Conservation (phyloP, 2,888 invertebrate species). For the Drosophila falleni region DNA sequence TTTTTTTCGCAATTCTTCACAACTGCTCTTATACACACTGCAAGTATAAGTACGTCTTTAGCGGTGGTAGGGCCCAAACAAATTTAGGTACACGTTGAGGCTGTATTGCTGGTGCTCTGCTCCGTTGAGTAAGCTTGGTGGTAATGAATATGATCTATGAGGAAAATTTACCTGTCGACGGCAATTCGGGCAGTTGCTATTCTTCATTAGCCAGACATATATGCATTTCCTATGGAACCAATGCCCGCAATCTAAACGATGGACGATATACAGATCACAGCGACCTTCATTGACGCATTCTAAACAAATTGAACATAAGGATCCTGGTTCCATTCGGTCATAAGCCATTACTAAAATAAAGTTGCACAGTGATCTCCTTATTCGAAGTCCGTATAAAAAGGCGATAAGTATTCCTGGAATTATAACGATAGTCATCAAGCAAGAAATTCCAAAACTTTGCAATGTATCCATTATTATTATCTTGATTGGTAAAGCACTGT, state of each 20-base stretch:
- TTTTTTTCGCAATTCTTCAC: background rate
- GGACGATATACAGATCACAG: background rate
- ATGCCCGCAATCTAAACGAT: constrained; percentile 12
- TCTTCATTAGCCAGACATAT: constrained; percentile 3
- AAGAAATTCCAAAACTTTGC: background rate
- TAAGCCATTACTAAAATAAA: background rate
- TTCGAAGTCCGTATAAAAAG: background rate
- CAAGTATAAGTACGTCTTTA: background rate
- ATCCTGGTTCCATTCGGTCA: background rate
- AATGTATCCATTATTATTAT: background rate
- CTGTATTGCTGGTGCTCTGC: background rate
- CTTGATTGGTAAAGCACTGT: background rate
- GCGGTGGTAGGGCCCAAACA: background rate
- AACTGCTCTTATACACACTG: background rate
- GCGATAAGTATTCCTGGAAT: background rate
- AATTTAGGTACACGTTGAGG: background rate
- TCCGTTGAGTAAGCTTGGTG: background rate
- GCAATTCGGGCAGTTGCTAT: constrained; percentile 24
- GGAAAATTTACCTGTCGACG: background rate
- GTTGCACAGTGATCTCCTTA: background rate
- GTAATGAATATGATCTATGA: background rate
- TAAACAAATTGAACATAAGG: constrained; percentile 21
- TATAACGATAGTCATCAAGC: background rate
- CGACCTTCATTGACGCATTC: background rate
- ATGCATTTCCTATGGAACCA: constrained; percentile 34